phyloP scores from a whole-genome alignment of 2,888 invertebrate genomes.

The Perithous albicinctus region DNA sequence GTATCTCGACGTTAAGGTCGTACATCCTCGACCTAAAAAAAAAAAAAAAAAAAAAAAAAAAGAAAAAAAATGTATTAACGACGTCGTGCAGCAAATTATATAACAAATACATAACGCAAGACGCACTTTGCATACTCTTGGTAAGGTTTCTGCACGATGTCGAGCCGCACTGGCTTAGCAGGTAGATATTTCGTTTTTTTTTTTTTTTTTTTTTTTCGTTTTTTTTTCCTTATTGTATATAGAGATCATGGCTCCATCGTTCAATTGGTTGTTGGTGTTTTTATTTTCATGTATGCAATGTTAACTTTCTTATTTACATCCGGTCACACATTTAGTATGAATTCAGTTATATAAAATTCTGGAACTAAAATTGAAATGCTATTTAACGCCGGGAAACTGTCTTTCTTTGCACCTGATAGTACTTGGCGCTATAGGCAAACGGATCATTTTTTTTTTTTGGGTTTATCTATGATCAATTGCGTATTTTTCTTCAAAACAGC shows the following conservation, averaged over 20 bases:
- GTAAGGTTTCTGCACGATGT: slow-evolving; percentile 62
- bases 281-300: slow-evolving; percentile 74
- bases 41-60: too few species aligned
- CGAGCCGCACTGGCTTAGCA: slow-evolving; percentile 71
- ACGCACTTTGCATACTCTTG: not conserved
- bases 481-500: not conserved
- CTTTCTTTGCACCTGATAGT: slow-evolving; percentile 15
- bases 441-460: slow-evolving; percentile 17
- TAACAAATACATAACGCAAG: slow-evolving; percentile 5
- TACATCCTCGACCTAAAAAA: slow-evolving; percentile 57
- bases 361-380: slow-evolving; percentile 45
- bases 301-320: slow-evolving; percentile 70
- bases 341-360: slow-evolving; percentile 26
- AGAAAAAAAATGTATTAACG: too few species aligned
- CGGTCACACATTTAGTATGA: slow-evolving; percentile 46
- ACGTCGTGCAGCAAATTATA: slow-evolving; percentile 57
- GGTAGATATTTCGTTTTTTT: slow-evolving; percentile 71
- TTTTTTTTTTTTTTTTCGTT: slow-evolving; percentile 35
- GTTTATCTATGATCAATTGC: slow-evolving; percentile 1
- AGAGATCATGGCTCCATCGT: slow-evolving; percentile 78
- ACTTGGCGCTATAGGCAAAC: not conserved
- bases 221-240: slow-evolving; percentile 73
- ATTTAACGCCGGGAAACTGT: slow-evolving; percentile 52
- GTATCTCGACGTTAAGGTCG: slow-evolving; percentile 16
- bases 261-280: slow-evolving; percentile 78